Evolutionary conservation across 2,797 vertebrate genomes (phyloP), one percentile per base, ranked within the genome.

Genomic region (Sebastes steindachneri): DNA sequence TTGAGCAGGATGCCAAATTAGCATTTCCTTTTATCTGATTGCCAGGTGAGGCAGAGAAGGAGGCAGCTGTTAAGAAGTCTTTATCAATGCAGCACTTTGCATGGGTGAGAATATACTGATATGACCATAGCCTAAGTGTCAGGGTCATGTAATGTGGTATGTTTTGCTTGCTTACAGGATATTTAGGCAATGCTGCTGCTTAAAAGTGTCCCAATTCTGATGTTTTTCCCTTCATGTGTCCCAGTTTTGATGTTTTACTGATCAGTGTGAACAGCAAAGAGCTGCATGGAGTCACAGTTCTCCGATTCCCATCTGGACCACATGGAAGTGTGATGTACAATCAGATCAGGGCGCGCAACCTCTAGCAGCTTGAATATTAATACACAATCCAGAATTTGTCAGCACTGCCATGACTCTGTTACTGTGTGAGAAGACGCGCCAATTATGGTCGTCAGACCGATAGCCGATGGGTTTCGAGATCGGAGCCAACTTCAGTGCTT

Each of bases 191-290:
- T 26, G 71, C 73, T 53, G 53, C 41, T 41, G 29, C 67, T 78
- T 54, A 31, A 31, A 31, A 59, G 67, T 73, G 28, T 7, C 6
- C 28, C 28, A 29, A 29, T 29, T 29, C 28, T 29, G 28, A 29
- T 29, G 28, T 7, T 29, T 29, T 29, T 29, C 35, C 35, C 79
- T 55, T 79, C 64, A 75, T 54, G 54, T 76, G 83, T 58, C 82
- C 82, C 83, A 81, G 78, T 86, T 90, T 83, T 68, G 25, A 37
- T 37, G 67, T 85, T 80, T 53, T 79, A 83, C 73, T 75, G 84
- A 86, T 90, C 75, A 63, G 77, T 64, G 60, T 45, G 67, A 80
- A 84, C 58, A 57, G 70, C 37, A 82, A 48, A 77, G 82, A 86
- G 59, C 72, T 78, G 79, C 80, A 70, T 0, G 4, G 1, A 68